phyloP scores from a whole-genome alignment of 2,797 vertebrate species.

The Spheniscus humboldti region DNA sequence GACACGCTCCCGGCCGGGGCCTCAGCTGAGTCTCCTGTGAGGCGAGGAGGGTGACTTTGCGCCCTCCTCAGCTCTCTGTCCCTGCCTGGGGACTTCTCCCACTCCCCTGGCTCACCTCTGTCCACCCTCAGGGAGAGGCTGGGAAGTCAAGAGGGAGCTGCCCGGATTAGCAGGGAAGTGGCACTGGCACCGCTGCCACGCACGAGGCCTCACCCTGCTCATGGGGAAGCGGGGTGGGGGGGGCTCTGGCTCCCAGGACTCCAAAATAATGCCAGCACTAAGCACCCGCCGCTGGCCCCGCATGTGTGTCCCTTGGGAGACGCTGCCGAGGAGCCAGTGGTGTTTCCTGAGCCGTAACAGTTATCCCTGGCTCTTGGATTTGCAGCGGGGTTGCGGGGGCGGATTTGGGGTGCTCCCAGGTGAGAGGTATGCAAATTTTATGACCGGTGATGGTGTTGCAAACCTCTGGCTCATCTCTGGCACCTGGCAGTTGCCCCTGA shows the following conservation, averaged over 20 bases:
- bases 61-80: background rate
- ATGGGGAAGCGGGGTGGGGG: background rate
- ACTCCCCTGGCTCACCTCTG: background rate
- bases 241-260: background rate
- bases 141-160: background rate
- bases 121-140: background rate
- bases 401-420: background rate
- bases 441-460: background rate
- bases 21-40: background rate
- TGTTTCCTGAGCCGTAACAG: background rate
- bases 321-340: background rate
- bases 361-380: background rate
- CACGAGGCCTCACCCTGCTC: conserved; percentile 4
- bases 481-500: background rate
- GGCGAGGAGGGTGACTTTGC: background rate
- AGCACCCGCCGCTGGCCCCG: background rate
- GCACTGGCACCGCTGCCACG: background rate
- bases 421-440: background rate
- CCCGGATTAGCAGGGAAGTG: background rate
- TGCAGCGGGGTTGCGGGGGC: fast-evolving
- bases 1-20: background rate
- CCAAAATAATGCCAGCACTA: background rate
- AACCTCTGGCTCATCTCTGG: background rate
- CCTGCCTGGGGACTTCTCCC: background rate
- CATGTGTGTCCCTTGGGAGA: background rate